Conservation (phyloP, 2,888 invertebrate species). For the Bellardia pandia region DNA sequence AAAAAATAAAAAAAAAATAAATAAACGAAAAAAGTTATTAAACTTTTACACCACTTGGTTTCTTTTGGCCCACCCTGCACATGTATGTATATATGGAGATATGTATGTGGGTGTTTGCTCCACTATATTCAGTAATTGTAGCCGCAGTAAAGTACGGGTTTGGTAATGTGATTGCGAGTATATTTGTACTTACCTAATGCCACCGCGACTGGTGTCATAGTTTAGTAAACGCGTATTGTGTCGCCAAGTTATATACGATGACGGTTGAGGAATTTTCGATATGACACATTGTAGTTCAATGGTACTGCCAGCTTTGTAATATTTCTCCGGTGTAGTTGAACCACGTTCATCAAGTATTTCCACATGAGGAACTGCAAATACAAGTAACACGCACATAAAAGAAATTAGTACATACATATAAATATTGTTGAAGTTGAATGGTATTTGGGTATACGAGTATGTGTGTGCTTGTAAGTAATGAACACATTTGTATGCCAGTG, state of each 20-base stretch:
- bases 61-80: no score
- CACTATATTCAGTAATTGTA: slow-evolving; percentile 6
- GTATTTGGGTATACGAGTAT: not conserved
- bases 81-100: not conserved
- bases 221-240: slow-evolving; percentile 90
- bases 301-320: slow-evolving; percentile 92
- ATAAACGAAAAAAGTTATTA: no score
- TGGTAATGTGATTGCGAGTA: not conserved
- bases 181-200: slow-evolving; percentile 88
- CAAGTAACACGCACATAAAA: slow-evolving; percentile 41
- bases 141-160: not conserved
- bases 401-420: slow-evolving; percentile 22
- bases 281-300: slow-evolving; percentile 93
- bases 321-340: slow-evolving; percentile 90
- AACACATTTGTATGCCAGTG: not conserved
- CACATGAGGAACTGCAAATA: slow-evolving; percentile 89
- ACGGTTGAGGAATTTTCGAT: slow-evolving; percentile 91
- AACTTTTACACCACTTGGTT: no score
- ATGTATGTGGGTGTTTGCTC: not conserved
- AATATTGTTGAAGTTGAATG: not conserved
- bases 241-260: slow-evolving; percentile 91
- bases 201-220: slow-evolving; percentile 91
- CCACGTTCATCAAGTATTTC: slow-evolving; percentile 92
- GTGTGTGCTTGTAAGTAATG: not conserved
- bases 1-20: no score